Base-by-base conservation (phyloP, 2,113 vertebrate species). In the Phyllopteryx taeniolatus region DNA sequence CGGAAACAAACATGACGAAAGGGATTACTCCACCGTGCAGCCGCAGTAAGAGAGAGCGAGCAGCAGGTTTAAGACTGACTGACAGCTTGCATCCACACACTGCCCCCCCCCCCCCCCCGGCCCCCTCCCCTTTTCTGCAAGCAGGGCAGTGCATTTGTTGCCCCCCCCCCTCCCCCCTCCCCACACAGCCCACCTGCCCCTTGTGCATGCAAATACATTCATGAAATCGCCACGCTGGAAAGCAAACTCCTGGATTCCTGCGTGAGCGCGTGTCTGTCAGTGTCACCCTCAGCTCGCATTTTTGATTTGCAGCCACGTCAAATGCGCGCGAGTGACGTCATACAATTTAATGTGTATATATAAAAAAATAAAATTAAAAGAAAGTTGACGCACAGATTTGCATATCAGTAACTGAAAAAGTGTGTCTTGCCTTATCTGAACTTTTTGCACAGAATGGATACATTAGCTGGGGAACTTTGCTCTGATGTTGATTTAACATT, bases 151-250 rank as follows among this genome's bases (percentile, higher is more conserved):
- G 33, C 80, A 85, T 84, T 90, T 81, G 81, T 84, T 74, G 80
- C 79, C 83, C 82, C 72, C 80, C 1, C 42, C 42, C 63, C 15
- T 31, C 33, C 67, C 42, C 42, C 63, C 35, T 8, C 4, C 67
- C 67, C 67, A 31, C 46, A 11, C 27, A 77, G 65, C 72, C 83
- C 83, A 79, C 75, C 61, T 87, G 85, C 79, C 84, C 88, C 80
- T 85, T 90, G 83, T 82, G 83, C 88, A 90, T 90, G 88, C 88
- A 91, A 91, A 91, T 90, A 86, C 88, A 90, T 89, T 90, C 89
- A 90, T 90, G 86, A 84, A 89, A 90, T 90, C 88, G 89, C 89
- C 87, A 82, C 84, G 86, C 87, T 86, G 88, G 88, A 89, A 86
- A 88, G 33, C 56, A 82, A 85, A 83, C 20, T 57, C 71, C 73